phyloP scores from a whole-genome alignment of 2,888 invertebrate genomes.

The Eupithecia centaureata region DNA sequence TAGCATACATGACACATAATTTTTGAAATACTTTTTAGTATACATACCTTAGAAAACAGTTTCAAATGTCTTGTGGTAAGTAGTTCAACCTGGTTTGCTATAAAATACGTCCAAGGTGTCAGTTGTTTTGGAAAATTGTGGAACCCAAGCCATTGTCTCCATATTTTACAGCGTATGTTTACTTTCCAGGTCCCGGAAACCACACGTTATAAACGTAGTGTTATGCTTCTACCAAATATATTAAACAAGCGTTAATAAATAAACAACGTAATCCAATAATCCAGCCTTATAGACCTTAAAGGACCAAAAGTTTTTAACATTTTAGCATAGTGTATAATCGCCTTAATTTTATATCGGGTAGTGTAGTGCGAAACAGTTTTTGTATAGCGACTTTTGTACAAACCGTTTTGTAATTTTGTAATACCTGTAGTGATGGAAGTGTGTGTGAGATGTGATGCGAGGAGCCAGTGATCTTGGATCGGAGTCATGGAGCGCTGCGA shows the following conservation, averaged over 20 bases:
- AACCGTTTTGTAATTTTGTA: slow-evolving; percentile 30
- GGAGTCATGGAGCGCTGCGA: slow-evolving; percentile 89
- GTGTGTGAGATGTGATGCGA: slow-evolving; percentile 49
- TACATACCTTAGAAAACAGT: neutral
- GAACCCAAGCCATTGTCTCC: slow-evolving; percentile 34
- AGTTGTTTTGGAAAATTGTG: slow-evolving; percentile 20
- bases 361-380: slow-evolving; percentile 48
- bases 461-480: slow-evolving; percentile 43
- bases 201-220: slow-evolving; percentile 59
- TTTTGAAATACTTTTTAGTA: neutral
- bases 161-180: slow-evolving; percentile 33
- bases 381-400: slow-evolving; percentile 32
- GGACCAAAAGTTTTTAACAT: slow-evolving; percentile 78
- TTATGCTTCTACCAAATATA: slow-evolving; percentile 74
- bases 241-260: slow-evolving; percentile 5
- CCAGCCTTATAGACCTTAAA: slow-evolving; percentile 78
- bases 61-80: neutral
- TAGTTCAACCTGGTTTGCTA: neutral
- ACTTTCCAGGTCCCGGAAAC: slow-evolving; percentile 31
- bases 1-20: neutral
- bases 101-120: neutral
- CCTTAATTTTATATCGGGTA: slow-evolving; percentile 72
- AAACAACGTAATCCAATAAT: slow-evolving; percentile 60
- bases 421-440: slow-evolving; percentile 28
- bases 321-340: slow-evolving; percentile 64